Evolutionary conservation across 2,797 vertebrate species (phyloP), one percentile per base, ranked within the genome.

Genomic region (Ceryle rudis): DNA sequence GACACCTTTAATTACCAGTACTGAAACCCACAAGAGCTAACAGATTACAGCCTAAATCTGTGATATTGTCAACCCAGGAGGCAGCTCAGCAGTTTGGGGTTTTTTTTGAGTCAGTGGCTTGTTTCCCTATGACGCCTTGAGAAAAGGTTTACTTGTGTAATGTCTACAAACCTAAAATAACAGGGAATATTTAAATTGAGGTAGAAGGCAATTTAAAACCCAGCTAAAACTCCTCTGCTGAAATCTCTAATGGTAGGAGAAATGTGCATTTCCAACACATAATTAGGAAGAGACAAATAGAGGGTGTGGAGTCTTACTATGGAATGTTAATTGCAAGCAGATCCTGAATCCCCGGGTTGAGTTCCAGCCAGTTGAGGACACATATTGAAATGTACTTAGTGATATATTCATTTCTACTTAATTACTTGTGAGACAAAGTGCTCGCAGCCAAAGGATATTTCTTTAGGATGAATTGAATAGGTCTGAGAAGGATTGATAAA

Each of bases 131-230:
- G 94, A 98, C 20, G 28, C 93, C 97, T 96, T 96, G 91, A 97
- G 95, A 95, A 96, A 96, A 93, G 83, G 91, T 97, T 97, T 97
- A 97, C 96, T 97, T 94, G 86, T 93, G 95, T 97, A 95, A 97
- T 89, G 96, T 97, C 97, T 98, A 80, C 91, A 88, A 92, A 93
- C 70, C 66, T 97, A 95, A 97, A 97, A 97, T 93, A 97, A 96
- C 92, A 96, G 80, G 57, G 93, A 97, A 89, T 93, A 94, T 97
- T 98, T 97, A 93, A 97, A 97, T 95, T 92, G 90, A 88, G 71
- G 89, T 81, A 92, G 71, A 84, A 92, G 82, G 90, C 97, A 97
- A 96, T 98, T 98, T 95, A 95, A 97, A 97, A 87, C 86, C 89
- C 96, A 96, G 92, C 83, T 81, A 89, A 92, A 94, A 81, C 74